Evolutionary conservation across 1,140 invertebrate genomes (phyloP).

Genomic region (Ooceraea biroi): DNA sequence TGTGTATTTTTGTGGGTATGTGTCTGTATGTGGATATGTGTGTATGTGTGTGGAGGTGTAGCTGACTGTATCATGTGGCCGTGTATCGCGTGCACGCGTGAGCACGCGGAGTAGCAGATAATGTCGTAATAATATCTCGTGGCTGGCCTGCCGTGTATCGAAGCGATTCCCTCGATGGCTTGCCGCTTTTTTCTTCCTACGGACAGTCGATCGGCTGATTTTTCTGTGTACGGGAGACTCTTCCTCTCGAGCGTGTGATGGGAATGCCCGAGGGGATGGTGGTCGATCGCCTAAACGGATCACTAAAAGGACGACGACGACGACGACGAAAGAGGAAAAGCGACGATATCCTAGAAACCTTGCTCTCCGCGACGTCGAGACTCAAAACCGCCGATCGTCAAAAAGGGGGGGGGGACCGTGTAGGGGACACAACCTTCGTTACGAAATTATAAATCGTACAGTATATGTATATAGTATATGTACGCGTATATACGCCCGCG

Average conservation of each 20-base stretch:
- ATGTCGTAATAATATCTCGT: constrained; percentile 24
- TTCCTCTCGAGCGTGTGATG: constrained; percentile 15
- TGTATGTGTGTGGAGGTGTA: no score
- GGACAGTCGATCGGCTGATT: constrained; percentile 66
- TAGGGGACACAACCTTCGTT: constrained; percentile 84
- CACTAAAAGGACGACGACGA: constrained; percentile 55
- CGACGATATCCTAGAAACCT: constrained; percentile 56
- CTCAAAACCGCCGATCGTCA: constrained; percentile 68
- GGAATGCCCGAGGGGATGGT: not conserved
- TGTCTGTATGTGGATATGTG: no score
- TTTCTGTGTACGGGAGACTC: constrained; percentile 28
- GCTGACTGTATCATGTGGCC: constrained; percentile 12
- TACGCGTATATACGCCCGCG: constrained; percentile 74
- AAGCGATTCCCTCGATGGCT: constrained; percentile 55
- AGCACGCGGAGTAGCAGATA: constrained; percentile 61
- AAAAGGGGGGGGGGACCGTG: not conserved
- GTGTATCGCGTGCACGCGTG: constrained; percentile 58
- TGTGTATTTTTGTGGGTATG: not conserved
- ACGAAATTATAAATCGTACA: constrained; percentile 82
- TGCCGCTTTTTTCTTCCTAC: constrained; percentile 70
- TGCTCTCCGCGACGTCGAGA: constrained; percentile 76
- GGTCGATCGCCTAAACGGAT: constrained; percentile 33
- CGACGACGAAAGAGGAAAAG: constrained; percentile 56
- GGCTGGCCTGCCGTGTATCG: constrained; percentile 47
- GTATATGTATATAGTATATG: constrained; percentile 69